Percentiles rank a stretch among this genome's conserved stretches.
These are phyloP conservation scores for Lordiphosa andalusiaca DNA, from an alignment of 2,888 invertebrate species.

Conservation along the genomic window DNA sequence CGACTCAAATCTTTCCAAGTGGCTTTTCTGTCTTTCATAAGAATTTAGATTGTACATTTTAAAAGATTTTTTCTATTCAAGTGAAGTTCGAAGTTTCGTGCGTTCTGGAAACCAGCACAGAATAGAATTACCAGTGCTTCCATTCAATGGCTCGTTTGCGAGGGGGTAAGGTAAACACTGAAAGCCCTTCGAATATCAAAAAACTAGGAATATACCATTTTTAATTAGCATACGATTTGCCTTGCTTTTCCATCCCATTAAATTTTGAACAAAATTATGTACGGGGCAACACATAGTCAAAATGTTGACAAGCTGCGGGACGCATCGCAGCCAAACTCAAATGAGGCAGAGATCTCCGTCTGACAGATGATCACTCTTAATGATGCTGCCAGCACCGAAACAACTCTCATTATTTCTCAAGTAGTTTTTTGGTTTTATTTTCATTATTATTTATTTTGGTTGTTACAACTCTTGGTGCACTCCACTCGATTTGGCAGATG, in stretches of 20 bases:
- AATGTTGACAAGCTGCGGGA: conserved; percentile 42
- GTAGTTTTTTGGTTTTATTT: conserved; percentile 47
- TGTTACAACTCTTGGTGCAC: conserved; percentile 68
- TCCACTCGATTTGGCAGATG: conserved; percentile 70
- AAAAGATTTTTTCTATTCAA: no score
- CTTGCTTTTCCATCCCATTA: not conserved
- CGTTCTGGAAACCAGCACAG: no score
- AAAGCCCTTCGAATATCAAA: no score
- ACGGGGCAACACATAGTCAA: not conserved
- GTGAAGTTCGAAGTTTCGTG: no score
- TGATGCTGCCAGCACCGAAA: conserved; percentile 56
- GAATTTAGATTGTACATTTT: no score
- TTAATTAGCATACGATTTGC: no score
- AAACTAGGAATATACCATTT: no score
- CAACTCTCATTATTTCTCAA: conserved; percentile 61
- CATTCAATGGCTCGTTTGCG: no score
- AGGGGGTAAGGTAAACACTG: no score
- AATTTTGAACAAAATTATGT: not conserved
- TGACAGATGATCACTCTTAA: conserved; percentile 76
- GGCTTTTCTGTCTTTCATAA: no score
- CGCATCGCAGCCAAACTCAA: conserved; percentile 29
- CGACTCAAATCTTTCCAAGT: no score
- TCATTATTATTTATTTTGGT: conserved; percentile 31
- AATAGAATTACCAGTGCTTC: no score
- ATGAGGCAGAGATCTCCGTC: conserved; percentile 55